Evolutionary conservation across 2,113 vertebrate genomes (phyloP), one percentile per base, ranked within the genome.

Genomic region (Scomber scombrus): DNA sequence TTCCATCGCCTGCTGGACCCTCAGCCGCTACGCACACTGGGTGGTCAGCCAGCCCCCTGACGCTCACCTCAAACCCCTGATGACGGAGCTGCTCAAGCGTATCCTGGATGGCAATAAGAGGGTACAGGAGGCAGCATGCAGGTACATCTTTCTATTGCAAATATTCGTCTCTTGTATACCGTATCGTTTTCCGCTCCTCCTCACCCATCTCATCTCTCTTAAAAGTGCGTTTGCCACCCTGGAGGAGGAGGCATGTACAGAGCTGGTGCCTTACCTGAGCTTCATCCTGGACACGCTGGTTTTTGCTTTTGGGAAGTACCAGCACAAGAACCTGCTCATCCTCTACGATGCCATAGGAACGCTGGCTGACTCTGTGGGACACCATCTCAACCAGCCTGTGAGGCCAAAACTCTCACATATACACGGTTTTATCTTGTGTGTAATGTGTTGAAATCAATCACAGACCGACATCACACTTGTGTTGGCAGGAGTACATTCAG

Each of bases 21-120:
- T 98, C 65, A 98, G 97, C 88, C 97, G 97, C 67, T 98, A 99
- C 0, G 97, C 97, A 8, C 97, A 98, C 93, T 99, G 97, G 97
- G 97, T 98, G 84, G 97, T 98, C 45, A 96, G 96, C 75, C 97
- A 99, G 90, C 97, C 97, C 0, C 97, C 97, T 0, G 97, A 99
- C 43, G 93, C 96, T 75, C 96, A 98, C 91, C 96, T 99, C 61
- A 98, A 98, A 51, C 97, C 97, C 18, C 95, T 99, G 13, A 99
- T 99, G 97, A 98, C 97, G 0, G 97, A 98, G 86, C 93, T 99
- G 66, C 97, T 99, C 60, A 97, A 98, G 74, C 95, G 97, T 23
- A 97, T 99, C 91, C 94, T 99, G 4, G 97, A 99, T 46, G 96
- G 97, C 84, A 99, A 99, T 91, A 99, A 99, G 73, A 89, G 97